Conservation (phyloP, 2,797 vertebrate species). For the Scolopax bukidnonensis region DNA sequence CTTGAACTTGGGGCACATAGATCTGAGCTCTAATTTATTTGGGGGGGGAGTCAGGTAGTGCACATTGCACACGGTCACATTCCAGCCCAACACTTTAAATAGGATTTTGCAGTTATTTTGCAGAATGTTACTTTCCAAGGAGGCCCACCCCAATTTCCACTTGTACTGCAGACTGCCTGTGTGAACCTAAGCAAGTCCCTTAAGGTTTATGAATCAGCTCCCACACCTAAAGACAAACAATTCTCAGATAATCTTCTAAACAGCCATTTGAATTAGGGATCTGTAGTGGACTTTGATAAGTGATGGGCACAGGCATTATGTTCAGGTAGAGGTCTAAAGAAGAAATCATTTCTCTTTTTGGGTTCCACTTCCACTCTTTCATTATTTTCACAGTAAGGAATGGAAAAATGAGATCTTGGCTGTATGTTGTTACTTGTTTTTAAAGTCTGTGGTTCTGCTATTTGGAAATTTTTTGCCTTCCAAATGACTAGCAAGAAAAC, state of each 20-base stretch:
- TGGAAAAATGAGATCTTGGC: background rate
- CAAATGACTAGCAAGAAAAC: background rate
- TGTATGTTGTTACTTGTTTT: background rate
- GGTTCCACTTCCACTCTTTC: background rate
- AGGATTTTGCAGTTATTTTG: background rate
- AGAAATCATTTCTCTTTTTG: background rate
- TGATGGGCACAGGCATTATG: background rate
- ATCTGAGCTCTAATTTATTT: background rate
- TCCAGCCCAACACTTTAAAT: background rate
- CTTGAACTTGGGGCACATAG: background rate
- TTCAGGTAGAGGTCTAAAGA: background rate
- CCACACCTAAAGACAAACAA: background rate
- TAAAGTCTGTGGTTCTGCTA: background rate
- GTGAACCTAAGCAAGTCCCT: background rate
- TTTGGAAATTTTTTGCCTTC: background rate
- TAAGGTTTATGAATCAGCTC: background rate
- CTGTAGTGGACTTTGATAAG: background rate
- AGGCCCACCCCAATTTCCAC: background rate
- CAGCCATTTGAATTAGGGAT: background rate
- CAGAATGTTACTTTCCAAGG: background rate
- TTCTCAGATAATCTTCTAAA: background rate
- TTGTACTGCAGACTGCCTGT: background rate
- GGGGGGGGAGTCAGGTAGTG: no score
- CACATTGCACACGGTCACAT: background rate
- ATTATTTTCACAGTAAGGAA: background rate